A percentile compares a stretch with the other conserved stretches of the same genome.
Conservation (phyloP, 2,797 vertebrate genomes). For the Rhinichthys osculus region DNA sequence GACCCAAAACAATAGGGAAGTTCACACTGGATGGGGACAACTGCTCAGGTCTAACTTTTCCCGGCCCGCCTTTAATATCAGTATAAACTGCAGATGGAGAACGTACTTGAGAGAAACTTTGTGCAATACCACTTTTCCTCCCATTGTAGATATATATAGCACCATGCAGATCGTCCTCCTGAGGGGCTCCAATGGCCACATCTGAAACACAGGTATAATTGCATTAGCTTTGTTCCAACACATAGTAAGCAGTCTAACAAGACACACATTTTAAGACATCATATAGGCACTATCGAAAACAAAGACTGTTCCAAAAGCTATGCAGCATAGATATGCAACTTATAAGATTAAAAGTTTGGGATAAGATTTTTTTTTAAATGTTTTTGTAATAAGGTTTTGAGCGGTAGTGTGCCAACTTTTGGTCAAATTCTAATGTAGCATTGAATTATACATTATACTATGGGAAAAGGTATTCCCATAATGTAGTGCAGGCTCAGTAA, state of each 20-base stretch:
- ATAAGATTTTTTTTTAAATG: rapidly evolving
- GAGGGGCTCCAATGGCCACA: slow-evolving; percentile 93
- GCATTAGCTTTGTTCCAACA: slow-evolving; percentile 23
- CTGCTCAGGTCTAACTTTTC: slow-evolving; percentile 22
- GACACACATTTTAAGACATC: background rate
- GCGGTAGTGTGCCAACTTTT: background rate
- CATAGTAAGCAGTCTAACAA: background rate
- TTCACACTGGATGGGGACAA: slow-evolving; percentile 47
- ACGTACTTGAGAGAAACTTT: slow-evolving; percentile 89
- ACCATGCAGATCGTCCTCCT: slow-evolving; percentile 90
- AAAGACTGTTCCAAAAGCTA: background rate
- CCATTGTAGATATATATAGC: slow-evolving; percentile 97
- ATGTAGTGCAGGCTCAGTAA: background rate
- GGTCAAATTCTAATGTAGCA: background rate
- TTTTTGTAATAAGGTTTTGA: background rate
- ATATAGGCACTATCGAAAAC: background rate
- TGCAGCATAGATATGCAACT: background rate
- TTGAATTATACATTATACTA: background rate
- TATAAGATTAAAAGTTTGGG: background rate
- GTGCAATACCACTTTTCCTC: slow-evolving; percentile 84
- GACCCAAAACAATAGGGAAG: slow-evolving; percentile 29
- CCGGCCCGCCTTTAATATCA: background rate
- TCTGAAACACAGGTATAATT: slow-evolving; percentile 76
- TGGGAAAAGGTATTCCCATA: background rate
- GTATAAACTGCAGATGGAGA: slow-evolving; percentile 43